Conservation (phyloP, 2,113 vertebrate species). For the Castor canadensis region DNA sequence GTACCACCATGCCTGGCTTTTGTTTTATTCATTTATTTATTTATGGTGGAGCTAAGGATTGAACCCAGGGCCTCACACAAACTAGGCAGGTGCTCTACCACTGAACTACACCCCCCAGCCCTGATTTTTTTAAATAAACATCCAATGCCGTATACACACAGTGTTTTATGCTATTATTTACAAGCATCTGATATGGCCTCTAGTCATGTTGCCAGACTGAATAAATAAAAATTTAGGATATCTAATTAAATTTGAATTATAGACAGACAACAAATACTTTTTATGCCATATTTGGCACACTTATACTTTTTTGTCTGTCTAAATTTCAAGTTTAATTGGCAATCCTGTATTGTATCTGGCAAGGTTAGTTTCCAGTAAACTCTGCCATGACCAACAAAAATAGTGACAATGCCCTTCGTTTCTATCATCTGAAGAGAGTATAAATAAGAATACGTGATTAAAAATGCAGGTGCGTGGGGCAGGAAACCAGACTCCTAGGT, state of each 20-base stretch:
- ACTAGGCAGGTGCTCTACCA: too few relatives aligned
- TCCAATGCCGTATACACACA: neutral
- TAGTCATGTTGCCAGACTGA: neutral
- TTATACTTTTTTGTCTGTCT: neutral
- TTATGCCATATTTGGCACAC: neutral
- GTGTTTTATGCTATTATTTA: conserved; percentile 15
- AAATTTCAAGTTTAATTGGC: neutral
- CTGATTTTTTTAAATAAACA: too few relatives aligned
- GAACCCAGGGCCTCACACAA: neutral
- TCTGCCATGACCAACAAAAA: neutral
- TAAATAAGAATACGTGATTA: neutral
- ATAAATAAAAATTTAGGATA: conserved; percentile 6
- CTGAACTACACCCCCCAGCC: too few relatives aligned
- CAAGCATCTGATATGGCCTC: neutral
- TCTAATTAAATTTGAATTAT: neutral
- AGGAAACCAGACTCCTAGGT: neutral
- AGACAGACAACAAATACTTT: neutral
- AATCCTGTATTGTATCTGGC: neutral
- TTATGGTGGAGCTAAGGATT: neutral
- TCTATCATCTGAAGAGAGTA: neutral
- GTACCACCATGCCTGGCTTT: too few relatives aligned
- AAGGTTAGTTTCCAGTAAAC: neutral
- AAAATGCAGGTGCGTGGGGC: neutral
- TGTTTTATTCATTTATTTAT: too few relatives aligned
- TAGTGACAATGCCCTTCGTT: neutral